A percentile compares a stretch with the other conserved stretches of the same genome.
Conservation (phyloP, 92 coral and sea anemone species). For the Palythoa grandiflora region DNA sequence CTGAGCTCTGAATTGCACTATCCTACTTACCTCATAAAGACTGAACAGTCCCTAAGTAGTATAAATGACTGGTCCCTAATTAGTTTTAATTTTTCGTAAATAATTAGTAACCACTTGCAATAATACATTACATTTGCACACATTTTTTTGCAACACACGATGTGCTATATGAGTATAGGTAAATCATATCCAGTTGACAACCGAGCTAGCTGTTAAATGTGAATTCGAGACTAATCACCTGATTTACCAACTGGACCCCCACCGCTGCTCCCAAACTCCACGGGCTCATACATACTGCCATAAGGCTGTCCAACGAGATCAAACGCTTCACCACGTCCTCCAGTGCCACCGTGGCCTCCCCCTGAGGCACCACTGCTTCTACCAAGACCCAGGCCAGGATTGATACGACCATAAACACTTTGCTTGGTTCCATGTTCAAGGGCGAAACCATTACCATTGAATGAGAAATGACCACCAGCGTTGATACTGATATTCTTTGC, state of each 20-base stretch:
- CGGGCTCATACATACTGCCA: constrained; percentile 77
- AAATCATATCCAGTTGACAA: too few species aligned
- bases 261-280: constrained; percentile 81
- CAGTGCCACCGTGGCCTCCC: constrained; percentile 82
- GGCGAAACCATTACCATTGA: constrained; percentile 67
- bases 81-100: too few species aligned
- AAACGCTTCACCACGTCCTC: constrained; percentile 67
- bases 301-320: constrained; percentile 67
- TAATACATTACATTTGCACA: too few species aligned
- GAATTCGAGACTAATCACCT: constrained; percentile 42
- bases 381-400: constrained; percentile 71
- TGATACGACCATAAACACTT: constrained; percentile 64
- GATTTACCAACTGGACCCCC: constrained; percentile 66
- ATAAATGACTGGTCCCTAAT: too few species aligned
- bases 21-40: too few species aligned
- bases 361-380: constrained; percentile 73
- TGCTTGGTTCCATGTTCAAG: constrained; percentile 56
- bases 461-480: constrained; percentile 65
- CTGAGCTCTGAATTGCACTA: too few species aligned
- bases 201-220: too few species aligned
- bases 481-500: constrained; percentile 69
- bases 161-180: too few species aligned
- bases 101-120: too few species aligned
- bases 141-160: too few species aligned
- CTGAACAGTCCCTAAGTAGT: too few species aligned